Conservation (phyloP, 2,797 vertebrate species). For the Coreius guichenoti region DNA sequence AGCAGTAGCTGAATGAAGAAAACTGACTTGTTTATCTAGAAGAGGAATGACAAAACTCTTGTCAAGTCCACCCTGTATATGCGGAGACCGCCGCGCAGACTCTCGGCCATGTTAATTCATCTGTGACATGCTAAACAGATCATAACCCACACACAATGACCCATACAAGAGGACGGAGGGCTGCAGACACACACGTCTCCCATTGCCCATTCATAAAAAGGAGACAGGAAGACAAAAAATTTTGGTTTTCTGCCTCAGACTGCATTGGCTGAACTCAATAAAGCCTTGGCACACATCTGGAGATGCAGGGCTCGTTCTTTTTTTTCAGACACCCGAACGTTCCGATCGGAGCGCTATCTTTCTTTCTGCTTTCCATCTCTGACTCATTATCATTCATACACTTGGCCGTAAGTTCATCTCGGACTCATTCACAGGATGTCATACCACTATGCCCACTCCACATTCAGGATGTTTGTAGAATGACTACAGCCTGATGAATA, state of each 20-base stretch:
- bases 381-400: constrained; percentile 56
- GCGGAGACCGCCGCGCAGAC: constrained; percentile 44
- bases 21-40: constrained; percentile 67
- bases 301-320: constrained; percentile 31
- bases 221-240: constrained; percentile 48
- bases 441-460: constrained; percentile 42
- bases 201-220: constrained; percentile 65
- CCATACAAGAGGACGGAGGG: constrained; percentile 57
- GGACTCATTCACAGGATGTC: constrained; percentile 48
- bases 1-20: constrained; percentile 66
- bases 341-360: constrained; percentile 17
- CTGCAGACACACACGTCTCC: constrained; percentile 43
- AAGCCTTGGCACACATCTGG: constrained; percentile 41
- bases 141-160: constrained; percentile 62
- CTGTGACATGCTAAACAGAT: constrained; percentile 61
- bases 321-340: constrained; percentile 32
- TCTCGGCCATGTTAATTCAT: constrained; percentile 55
- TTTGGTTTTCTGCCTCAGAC: constrained; percentile 54
- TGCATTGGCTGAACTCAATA: constrained; percentile 54
- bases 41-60: constrained; percentile 59
- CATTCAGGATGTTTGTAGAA: constrained; percentile 39
- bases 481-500: constrained; percentile 46
- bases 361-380: constrained; percentile 47
- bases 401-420: constrained; percentile 39
- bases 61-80: constrained; percentile 59